Base-by-base conservation (phyloP, 2,797 vertebrate species). In the Falco berigora region DNA sequence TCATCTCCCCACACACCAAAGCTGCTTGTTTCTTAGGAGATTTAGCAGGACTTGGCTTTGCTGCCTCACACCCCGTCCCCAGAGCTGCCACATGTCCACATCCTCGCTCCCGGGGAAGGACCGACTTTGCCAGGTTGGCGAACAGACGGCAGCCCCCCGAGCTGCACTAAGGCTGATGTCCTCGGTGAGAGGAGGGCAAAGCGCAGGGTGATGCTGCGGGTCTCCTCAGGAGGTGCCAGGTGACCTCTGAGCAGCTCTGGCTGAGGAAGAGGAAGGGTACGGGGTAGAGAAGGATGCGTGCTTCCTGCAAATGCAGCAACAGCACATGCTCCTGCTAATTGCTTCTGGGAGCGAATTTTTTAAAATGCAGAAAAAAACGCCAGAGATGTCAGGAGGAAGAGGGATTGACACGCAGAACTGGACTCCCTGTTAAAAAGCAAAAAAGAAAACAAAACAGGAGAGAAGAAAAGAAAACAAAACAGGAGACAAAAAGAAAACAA, bases 1-100 rank as follows among this genome's bases (percentile, higher is more conserved):
- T 47, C 34, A 24, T 47, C 56, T 83, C 52, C 40, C 25, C 46
- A 34, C 24, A 40, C 1, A 6, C 38, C 80, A 67, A 52, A 82
- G 47, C 10, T 28, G 12, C 69, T 79, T 6, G 14, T 55, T 74
- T 64, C 38, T 36, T 2, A 20, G 0, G 30, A 49, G 46, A 49
- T 56, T 24, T 6, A 20, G 27, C 2, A 7, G 36, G 40, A 75
- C 53, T 27, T 2, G 2, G 25, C n/a, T 78, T 69, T 69, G 36
- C 12, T 62, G 10, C 28, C 55, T n/a, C 19, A 11, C 24, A 19
- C 7, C 10, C 11, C 1, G 0, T 25, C 6, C 52, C 46, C 12
- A 6, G 12, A 61, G 44, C 15, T 0, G 2, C 19, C 0, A 1
- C 63, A 21, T 1, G 2, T 19, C 47, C 44, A 10, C 0, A 3